Percentiles rank a stretch among this genome's conserved stretches.
Conservation (phyloP, 2,888 invertebrate species). For the Ethmia dodecea region DNA sequence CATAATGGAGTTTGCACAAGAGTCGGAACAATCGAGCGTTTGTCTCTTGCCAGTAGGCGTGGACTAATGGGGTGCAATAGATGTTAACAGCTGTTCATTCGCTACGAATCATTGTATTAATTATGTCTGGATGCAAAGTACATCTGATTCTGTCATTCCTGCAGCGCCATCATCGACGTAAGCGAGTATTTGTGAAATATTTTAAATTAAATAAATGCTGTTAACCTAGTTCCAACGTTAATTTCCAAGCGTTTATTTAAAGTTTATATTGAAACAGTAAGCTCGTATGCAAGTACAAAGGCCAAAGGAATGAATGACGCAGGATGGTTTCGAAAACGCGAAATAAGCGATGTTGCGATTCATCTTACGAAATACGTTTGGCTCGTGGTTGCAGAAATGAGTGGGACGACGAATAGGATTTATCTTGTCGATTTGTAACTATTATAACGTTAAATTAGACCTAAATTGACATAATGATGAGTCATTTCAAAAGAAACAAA, state of each 20-base stretch:
- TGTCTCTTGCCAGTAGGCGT: constrained; percentile 39
- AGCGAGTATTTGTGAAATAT: not conserved
- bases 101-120: not conserved
- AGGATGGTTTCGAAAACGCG: constrained; percentile 73
- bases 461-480: constrained; percentile 13
- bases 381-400: constrained; percentile 67
- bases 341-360: constrained; percentile 75
- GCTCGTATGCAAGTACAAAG: constrained; percentile 41
- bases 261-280: constrained; percentile 22
- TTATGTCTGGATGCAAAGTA: not conserved
- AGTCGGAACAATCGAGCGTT: constrained; percentile 44
- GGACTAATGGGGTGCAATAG: constrained; percentile 15
- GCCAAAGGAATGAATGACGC: constrained; percentile 63
- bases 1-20: constrained; percentile 62
- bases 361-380: constrained; percentile 68
- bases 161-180: not conserved
- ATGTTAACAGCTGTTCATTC: constrained; percentile 10
- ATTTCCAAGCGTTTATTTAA: constrained; percentile 5
- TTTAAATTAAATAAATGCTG: constrained; percentile 3
- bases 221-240: constrained; percentile 9
- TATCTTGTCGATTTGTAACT: constrained; percentile 53
- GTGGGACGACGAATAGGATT: constrained; percentile 72
- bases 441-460: constrained; percentile 31
- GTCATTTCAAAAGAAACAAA: constrained; percentile 16
- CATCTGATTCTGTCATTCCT: not conserved